Percentiles rank a stretch among this genome's conserved stretches.
Conservation (phyloP, 92 coral and sea anemone species). For the Epizoanthus rinbou region DNA sequence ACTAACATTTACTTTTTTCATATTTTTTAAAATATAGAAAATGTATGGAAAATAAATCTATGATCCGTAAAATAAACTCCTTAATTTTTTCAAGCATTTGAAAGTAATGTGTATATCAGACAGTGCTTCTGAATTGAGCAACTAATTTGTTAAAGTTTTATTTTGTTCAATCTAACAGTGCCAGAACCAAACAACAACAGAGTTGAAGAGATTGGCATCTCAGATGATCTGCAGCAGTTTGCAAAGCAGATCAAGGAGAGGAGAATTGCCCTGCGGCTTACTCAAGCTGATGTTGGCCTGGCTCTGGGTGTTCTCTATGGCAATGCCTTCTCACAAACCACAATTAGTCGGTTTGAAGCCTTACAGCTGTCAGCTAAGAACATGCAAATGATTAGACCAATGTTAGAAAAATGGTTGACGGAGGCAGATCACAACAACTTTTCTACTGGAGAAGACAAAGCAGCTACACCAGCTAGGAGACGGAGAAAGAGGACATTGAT, state of each 20-base stretch:
- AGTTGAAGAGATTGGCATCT: conserved; percentile 3
- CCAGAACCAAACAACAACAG: conserved; percentile 28
- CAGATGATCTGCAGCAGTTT: conserved; percentile 39
- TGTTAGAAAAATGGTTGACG: conserved; percentile 39
- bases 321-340: conserved; percentile 30
- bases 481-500: background rate
- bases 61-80: no score
- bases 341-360: conserved; percentile 40
- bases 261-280: conserved; percentile 39
- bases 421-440: conserved; percentile 19
- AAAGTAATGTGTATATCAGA: no score
- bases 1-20: no score
- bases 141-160: no score
- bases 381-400: conserved; percentile 33
- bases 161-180: background rate
- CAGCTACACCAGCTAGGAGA: background rate
- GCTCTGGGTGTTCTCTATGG: conserved; percentile 40
- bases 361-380: conserved; percentile 39
- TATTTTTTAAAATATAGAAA: no score
- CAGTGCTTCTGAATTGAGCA: no score
- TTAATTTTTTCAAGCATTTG: no score
- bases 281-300: conserved; percentile 36
- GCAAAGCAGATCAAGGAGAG: conserved; percentile 27
- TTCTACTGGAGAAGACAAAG: conserved; percentile 11
- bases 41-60: no score